Percentiles rank a stretch among this genome's conserved stretches.
Conservation (phyloP, 2,113 vertebrate genomes). For the Entosphenus tridentatus region DNA sequence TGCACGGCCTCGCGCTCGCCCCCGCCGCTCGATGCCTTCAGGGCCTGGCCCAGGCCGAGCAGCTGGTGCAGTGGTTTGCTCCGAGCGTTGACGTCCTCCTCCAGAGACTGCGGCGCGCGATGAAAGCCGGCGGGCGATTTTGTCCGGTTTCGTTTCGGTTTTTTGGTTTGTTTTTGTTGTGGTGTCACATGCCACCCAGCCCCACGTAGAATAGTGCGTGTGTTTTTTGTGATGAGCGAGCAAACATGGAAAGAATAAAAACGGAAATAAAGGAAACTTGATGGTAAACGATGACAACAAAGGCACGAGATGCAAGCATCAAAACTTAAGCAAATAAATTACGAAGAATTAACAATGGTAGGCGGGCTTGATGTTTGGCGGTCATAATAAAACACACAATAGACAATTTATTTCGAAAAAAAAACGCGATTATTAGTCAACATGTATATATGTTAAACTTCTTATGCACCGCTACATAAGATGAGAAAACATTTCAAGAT, state of each 20-base stretch:
- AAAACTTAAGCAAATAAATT: conserved; percentile 10
- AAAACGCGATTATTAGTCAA: too few relatives aligned
- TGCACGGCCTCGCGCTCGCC: conserved; percentile 42
- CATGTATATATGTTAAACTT: not conserved
- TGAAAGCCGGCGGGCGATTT: too few relatives aligned
- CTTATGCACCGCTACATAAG: fast-evolving
- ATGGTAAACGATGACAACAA: conserved; percentile 25
- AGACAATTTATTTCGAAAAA: too few relatives aligned
- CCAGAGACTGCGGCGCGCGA: conserved; percentile 34
- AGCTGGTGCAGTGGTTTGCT: conserved; percentile 35
- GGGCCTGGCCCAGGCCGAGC: conserved; percentile 38
- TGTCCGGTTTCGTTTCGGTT: too few relatives aligned
- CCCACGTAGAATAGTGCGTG: too few relatives aligned
- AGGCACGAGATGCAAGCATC: conserved; percentile 12
- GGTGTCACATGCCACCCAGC: too few relatives aligned
- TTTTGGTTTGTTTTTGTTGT: too few relatives aligned
- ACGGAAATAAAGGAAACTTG: conserved; percentile 22
- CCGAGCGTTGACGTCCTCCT: conserved; percentile 50
- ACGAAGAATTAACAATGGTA: conserved; percentile 12
- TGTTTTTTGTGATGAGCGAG: not conserved
- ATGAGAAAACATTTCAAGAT: not conserved
- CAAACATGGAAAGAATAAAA: conserved; percentile 20
- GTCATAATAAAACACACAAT: conserved; percentile 15
- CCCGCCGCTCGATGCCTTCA: conserved; percentile 47
- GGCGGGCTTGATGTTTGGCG: not conserved